phyloP scores from a whole-genome alignment of 2,797 vertebrate genomes.

The Salarias fasciatus region DNA sequence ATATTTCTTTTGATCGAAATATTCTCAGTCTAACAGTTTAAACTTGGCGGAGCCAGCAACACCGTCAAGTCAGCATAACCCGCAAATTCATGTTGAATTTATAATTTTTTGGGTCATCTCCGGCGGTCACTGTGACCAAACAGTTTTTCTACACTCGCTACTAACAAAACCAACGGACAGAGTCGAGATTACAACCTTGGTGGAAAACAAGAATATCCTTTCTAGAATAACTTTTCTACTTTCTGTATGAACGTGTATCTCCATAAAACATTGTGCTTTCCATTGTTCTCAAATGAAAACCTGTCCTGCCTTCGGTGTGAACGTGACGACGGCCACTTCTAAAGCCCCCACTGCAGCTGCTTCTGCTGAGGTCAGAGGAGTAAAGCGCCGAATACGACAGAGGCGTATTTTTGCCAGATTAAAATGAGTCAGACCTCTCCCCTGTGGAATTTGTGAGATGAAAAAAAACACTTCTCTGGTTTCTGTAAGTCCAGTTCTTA shows the following conservation, averaged over 20 bases:
- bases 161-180: too few relatives aligned
- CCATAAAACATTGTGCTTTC: background rate
- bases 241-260: conserved; percentile 7
- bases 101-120: background rate
- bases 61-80: background rate
- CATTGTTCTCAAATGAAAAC: too few relatives aligned
- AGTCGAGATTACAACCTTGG: too few relatives aligned
- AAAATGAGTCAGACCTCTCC: conserved; percentile 1
- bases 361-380: background rate
- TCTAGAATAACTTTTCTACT: conserved; percentile 8
- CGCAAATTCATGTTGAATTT: too few relatives aligned
- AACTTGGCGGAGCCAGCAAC: background rate
- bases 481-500: background rate
- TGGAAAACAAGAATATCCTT: too few relatives aligned
- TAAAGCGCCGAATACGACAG: background rate
- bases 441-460: background rate
- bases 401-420: background rate
- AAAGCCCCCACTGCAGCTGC: too few relatives aligned
- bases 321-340: too few relatives aligned
- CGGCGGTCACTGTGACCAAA: conserved; percentile 1
- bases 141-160: background rate
- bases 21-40: too few relatives aligned
- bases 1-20: too few relatives aligned
- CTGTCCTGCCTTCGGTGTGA: too few relatives aligned
- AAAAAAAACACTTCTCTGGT: conserved; percentile 2